Percentiles rank a stretch among this genome's conserved stretches.
These are phyloP conservation scores for Oedothorax gibbosus DNA, from an alignment of 1,140 invertebrate species.

Conservation along the genomic window DNA sequence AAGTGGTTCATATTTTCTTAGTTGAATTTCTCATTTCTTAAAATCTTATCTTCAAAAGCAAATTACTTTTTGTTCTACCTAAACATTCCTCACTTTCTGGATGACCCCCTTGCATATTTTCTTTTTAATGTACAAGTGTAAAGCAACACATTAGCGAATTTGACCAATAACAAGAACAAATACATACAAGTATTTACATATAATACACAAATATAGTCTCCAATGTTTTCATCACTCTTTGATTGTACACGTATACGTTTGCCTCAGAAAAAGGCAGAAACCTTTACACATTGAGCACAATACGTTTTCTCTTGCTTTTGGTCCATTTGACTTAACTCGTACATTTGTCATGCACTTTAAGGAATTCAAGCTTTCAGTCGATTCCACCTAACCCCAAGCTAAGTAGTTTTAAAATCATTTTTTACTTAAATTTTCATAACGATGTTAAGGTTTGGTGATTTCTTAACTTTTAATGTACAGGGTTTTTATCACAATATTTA, in stretches of 20 bases:
- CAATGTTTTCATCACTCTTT: conserved; percentile 44
- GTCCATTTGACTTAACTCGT: conserved; percentile 17
- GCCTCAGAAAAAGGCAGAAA: conserved; percentile 36
- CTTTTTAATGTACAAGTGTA: conserved; percentile 42
- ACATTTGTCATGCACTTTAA: background rate
- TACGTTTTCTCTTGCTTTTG: conserved; percentile 24
- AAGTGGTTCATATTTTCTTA: no score
- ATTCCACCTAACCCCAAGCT: background rate
- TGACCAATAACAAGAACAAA: conserved; percentile 55
- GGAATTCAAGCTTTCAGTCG: background rate
- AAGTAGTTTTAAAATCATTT: background rate
- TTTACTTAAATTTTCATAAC: background rate
- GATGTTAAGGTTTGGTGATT: no score
- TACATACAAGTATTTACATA: conserved; percentile 55
- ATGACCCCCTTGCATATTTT: conserved; percentile 22
- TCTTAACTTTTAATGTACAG: no score
- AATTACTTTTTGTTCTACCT: no score
- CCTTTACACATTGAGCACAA: conserved; percentile 49
- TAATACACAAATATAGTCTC: conserved; percentile 49
- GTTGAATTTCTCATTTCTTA: no score
- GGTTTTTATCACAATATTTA: no score
- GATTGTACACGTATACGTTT: conserved; percentile 51
- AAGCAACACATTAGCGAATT: conserved; percentile 48
- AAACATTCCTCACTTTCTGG: background rate
- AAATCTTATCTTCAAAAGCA: no score